Conservation (phyloP, 2,888 invertebrate genomes). For the Tipula helvola region DNA sequence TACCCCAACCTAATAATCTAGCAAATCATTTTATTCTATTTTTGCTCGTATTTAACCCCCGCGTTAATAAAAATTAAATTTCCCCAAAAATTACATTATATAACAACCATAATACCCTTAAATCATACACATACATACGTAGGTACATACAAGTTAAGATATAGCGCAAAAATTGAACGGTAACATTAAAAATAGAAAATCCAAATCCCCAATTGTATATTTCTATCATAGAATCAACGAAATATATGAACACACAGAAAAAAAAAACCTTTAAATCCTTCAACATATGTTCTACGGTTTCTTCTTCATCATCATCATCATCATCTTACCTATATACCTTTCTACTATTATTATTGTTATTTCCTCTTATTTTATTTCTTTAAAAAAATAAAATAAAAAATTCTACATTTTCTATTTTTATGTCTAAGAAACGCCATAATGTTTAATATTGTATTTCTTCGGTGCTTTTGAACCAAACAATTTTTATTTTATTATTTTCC, state of each 20-base stretch:
- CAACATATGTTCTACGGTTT: not conserved
- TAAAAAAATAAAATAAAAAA: not conserved
- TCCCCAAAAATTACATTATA: not conserved
- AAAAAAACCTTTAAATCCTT: not conserved
- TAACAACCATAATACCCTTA: not conserved
- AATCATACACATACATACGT: not conserved
- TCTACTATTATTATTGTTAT: not conserved
- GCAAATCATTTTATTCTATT: not conserved
- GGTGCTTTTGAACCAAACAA: not conserved
- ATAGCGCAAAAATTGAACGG: not conserved
- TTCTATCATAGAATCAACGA: not conserved
- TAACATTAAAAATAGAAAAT: not conserved
- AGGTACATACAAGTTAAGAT: not conserved
- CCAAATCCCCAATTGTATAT: not conserved
- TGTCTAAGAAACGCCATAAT: not conserved
- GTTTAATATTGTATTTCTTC: not conserved
- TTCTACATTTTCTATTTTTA: not conserved
- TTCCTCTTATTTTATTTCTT: not conserved
- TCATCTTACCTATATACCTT: not conserved
- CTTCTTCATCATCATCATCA: not conserved
- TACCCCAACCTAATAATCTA: not conserved
- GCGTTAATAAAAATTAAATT: conserved; percentile 4
- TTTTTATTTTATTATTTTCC: not conserved
- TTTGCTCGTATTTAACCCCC: not conserved
- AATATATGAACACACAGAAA: not conserved